These are phyloP conservation scores for Aplysina aerophoba DNA, from an alignment of 37 sponge, comb jelly and placozoan genomes.

Conservation along the genomic window DNA sequence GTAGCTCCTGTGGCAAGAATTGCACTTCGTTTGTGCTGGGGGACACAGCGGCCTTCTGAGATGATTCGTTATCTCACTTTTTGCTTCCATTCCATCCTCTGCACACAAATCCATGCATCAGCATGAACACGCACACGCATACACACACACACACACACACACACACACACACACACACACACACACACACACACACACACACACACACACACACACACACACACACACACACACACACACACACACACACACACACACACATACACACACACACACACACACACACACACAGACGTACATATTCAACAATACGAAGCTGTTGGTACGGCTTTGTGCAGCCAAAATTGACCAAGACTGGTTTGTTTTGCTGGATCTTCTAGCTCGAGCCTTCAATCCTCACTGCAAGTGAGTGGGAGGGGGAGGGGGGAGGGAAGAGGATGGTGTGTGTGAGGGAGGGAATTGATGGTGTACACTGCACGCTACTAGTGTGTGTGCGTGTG, in stretches of 20 bases:
- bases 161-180: not conserved
- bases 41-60: too few species aligned
- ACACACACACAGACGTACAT: constrained; percentile 79
- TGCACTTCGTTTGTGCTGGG: not conserved
- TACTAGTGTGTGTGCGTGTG: not conserved
- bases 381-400: constrained; percentile 74
- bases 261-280: not conserved
- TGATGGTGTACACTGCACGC: too few species aligned
- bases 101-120: too few species aligned
- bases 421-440: not conserved
- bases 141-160: too few species aligned
- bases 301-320: constrained; percentile 68
- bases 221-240: constrained; percentile 38
- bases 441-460: not conserved
- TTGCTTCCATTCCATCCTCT: too few species aligned
- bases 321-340: constrained; percentile 87
- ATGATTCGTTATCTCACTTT: too few species aligned
- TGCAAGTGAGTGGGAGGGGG: constrained; percentile 66
- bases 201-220: too few species aligned
- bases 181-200: constrained; percentile 79
- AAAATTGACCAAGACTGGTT: constrained; percentile 88
- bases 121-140: too few species aligned
- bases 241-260: constrained; percentile 20
- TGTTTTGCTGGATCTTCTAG: constrained; percentile 75
- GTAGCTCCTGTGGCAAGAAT: not conserved